Evolutionary conservation across 2,113 vertebrate species (phyloP).

Genomic region (Arenaria interpres): DNA sequence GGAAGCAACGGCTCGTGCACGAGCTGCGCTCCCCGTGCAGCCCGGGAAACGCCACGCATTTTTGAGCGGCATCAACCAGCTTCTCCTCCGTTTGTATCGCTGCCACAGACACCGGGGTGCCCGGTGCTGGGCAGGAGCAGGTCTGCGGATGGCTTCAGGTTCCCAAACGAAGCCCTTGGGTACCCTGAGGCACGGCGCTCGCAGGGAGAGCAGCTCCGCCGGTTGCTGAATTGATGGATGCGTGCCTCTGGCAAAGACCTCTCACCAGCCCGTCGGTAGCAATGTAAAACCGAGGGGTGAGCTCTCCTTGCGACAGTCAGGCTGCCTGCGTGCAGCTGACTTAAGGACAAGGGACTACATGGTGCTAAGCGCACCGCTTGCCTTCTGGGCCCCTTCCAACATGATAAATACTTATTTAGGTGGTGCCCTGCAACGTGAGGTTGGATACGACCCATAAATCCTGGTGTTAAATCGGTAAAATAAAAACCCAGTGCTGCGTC

Average conservation of each 20-base stretch:
- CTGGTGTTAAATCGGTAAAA: conserved; percentile 51
- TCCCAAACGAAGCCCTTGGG: neutral
- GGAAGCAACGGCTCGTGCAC: neutral
- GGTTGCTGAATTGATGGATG: neutral
- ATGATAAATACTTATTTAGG: conserved; percentile 54
- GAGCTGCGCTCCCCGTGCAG: neutral
- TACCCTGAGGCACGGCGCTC: fast-evolving
- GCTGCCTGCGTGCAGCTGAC: neutral
- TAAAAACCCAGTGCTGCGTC: conserved; percentile 36
- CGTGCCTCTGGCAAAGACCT: neutral
- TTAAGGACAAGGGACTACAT: neutral
- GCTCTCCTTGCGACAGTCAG: neutral
- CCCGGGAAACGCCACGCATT: neutral
- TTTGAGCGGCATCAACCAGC: neutral
- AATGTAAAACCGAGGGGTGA: neutral
- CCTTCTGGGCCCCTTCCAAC: conserved; percentile 18
- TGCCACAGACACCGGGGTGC: fast-evolving
- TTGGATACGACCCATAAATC: conserved; percentile 55
- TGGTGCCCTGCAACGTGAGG: neutral
- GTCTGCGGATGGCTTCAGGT: neutral
- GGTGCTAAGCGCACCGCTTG: neutral
- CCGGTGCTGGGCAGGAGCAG: neutral
- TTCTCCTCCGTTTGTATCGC: neutral
- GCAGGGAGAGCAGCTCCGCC: neutral
- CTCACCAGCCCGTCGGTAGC: fast-evolving